phyloP scores from a whole-genome alignment of 2,113 vertebrate genomes.

The Synodontis membranacea region DNA sequence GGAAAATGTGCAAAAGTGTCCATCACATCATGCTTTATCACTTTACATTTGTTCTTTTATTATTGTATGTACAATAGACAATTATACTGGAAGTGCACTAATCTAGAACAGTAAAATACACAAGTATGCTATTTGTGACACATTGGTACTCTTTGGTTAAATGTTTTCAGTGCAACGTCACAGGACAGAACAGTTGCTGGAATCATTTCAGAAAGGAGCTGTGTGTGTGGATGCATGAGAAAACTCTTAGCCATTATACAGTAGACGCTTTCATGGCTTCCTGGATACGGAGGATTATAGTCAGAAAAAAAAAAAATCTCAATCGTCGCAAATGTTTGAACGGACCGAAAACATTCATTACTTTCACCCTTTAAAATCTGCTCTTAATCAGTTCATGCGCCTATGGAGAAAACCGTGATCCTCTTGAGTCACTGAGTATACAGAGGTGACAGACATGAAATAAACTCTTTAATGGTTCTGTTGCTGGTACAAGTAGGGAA shows the following conservation, averaged over 20 bases:
- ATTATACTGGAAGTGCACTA: neutral
- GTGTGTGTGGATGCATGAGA: neutral
- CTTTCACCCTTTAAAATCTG: conserved; percentile 34
- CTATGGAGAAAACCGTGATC: conserved; percentile 27
- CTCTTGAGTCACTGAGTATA: conserved; percentile 16
- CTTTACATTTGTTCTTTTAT: neutral
- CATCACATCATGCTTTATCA: neutral
- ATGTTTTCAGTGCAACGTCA: neutral
- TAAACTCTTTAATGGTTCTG: neutral
- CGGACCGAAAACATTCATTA: conserved; percentile 42
- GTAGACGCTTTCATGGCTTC: neutral
- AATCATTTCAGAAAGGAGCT: neutral
- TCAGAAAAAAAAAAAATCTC: conserved; percentile 1
- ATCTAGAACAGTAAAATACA: neutral
- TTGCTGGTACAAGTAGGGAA: neutral
- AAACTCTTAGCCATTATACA: neutral
- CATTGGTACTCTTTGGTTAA: too few relatives aligned
- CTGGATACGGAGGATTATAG: conserved; percentile 28
- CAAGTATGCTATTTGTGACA: neutral
- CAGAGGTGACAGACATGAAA: neutral
- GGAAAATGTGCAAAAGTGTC: neutral
- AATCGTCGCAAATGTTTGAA: conserved; percentile 8
- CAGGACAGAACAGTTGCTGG: neutral
- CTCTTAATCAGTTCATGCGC: conserved; percentile 42
- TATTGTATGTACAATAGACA: neutral